Conservation (phyloP, 2,888 invertebrate genomes). For the Deroplatys truncata region DNA sequence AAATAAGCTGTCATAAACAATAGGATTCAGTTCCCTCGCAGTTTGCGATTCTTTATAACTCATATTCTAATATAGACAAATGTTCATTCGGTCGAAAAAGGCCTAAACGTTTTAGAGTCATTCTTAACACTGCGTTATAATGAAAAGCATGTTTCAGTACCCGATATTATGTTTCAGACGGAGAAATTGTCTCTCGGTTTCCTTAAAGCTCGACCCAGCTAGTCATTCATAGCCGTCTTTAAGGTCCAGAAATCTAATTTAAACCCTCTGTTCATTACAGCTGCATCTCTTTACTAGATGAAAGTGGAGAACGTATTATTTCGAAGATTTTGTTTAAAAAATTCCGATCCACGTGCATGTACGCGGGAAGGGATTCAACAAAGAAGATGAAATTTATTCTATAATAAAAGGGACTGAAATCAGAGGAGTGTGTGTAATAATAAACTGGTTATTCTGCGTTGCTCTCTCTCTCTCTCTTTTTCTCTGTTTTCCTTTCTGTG, state of each 20-base stretch:
- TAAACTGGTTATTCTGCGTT: neutral
- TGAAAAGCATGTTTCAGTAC: too few species aligned
- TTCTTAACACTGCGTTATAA: too few species aligned
- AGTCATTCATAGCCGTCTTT: neutral
- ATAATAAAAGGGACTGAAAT: neutral
- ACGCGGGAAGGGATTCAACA: neutral
- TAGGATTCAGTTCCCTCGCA: too few species aligned
- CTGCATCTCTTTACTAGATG: neutral
- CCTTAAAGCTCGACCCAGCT: too few species aligned
- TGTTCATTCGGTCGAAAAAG: too few species aligned
- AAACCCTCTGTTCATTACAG: neutral
- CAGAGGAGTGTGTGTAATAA: neutral
- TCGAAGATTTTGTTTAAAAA: neutral
- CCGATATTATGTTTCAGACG: too few species aligned
- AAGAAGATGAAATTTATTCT: neutral
- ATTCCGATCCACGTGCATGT: neutral
- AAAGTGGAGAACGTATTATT: neutral
- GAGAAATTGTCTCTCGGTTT: too few species aligned
- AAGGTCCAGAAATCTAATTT: neutral
- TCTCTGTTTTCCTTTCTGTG: slow-evolving; percentile 12
- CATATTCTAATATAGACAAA: too few species aligned
- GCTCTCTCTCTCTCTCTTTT: neutral
- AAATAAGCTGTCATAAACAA: too few species aligned
- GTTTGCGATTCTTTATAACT: too few species aligned
- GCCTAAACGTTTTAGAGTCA: too few species aligned